Evolutionary conservation across 2,888 invertebrate species (phyloP), one percentile per base, ranked within the genome.

Genomic region (Xylocampa areola): DNA sequence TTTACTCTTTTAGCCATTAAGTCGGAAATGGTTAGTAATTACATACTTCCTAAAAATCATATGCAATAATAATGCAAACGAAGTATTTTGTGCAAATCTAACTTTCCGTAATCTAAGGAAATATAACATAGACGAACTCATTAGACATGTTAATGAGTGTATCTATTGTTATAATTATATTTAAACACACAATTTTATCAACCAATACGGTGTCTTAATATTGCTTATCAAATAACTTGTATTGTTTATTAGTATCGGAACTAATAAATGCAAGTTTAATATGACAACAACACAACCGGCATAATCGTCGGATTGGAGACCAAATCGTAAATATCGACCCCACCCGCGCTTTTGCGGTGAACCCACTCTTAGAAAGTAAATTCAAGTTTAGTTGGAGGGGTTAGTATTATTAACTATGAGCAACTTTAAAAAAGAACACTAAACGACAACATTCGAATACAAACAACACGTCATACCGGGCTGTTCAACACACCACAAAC

Each of bases 401-500:
- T 4, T 33, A 10, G 4, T 4, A 33, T 8, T 7, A 33, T n/a
- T n/a, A n/a, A n/a, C n/a, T n/a, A 33, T 17, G 4, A 21, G 1
- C 5, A 8, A 40, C 19, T 19, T n/a, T n/a, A 13, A n/a, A 45
- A 54, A 57, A 19, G 41, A 32, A 51, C 16, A 16, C 10, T 35
- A 29, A 27, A 6, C 4, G 50, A 32, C 10, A 2, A n/a, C 2
- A 5, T 5, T 11, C 11, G 3, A 19, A 11, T 11, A 50, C 32
- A 25, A 25, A 14, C 29, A n/a, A 44, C 35, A 27, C 36, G 21
- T 51, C 58, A 23, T 70, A 70, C 64, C 77, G 25, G 64, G 36
- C 14, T 54, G 52, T 45, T 73, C 61, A 45, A 52, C 33, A 40
- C 48, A 68, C 73, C 70, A 71, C 60, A 79, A 60, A 62, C 79